Evolutionary conservation across 2,797 vertebrate species (phyloP).

Genomic region (Sebastes steindachneri): DNA sequence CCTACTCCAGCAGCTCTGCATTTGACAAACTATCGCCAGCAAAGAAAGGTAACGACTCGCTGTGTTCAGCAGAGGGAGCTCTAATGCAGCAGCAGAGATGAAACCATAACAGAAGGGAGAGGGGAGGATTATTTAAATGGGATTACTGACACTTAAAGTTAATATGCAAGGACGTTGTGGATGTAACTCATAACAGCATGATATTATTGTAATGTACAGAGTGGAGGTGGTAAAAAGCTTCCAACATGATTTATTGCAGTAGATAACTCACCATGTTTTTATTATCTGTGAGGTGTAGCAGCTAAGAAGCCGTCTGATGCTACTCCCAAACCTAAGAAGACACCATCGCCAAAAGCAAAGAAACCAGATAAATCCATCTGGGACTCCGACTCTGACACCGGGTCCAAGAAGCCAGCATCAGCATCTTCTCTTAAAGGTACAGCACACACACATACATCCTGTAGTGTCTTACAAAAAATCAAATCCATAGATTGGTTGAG

Average conservation of each 20-base stretch:
- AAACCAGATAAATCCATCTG: constrained; percentile 92
- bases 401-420: constrained; percentile 87
- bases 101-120: no score
- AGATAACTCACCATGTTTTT: background rate
- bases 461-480: accelerated
- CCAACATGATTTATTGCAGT: background rate
- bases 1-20: constrained; percentile 88
- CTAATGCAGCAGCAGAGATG: background rate
- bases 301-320: constrained; percentile 87
- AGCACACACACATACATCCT: background rate
- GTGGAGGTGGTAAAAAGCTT: background rate
- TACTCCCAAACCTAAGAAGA: constrained; percentile 88
- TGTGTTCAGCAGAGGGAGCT: constrained; percentile 43
- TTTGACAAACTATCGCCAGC: constrained; percentile 88
- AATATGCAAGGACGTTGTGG: background rate
- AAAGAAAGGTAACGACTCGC: constrained; percentile 88
- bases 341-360: constrained; percentile 89
- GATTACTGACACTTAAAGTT: background rate
- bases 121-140: background rate
- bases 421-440: constrained; percentile 86
- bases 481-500: background rate
- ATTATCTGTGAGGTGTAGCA: constrained; percentile 49
- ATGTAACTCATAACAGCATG: background rate
- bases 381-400: constrained; percentile 94
- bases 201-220: background rate